These are phyloP conservation scores for Megaleporinus macrocephalus DNA, from an alignment of 2,113 vertebrate genomes.

Conservation along the genomic window DNA sequence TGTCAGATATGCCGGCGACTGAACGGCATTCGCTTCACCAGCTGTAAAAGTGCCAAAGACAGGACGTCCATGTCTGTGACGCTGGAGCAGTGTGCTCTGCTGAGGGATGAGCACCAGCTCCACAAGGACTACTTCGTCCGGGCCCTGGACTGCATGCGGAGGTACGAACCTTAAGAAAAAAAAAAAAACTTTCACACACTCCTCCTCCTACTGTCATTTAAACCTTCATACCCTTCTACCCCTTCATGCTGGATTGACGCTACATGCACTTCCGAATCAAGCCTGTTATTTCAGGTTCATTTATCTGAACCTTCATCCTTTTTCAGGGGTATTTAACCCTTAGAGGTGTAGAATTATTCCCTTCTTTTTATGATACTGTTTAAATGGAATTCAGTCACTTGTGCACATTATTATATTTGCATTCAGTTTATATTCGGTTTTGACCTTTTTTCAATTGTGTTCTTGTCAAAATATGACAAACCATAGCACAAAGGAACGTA, in stretches of 20 bases:
- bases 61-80: constrained; percentile 98
- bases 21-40: constrained; percentile 96
- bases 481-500: too few species aligned
- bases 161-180: constrained; percentile 77
- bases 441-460: too few species aligned
- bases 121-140: constrained; percentile 94
- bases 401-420: too few species aligned
- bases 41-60: constrained; percentile 99
- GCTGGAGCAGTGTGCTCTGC: constrained; percentile 91
- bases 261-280: neutral
- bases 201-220: neutral
- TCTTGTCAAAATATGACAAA: too few species aligned
- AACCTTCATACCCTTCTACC: neutral
- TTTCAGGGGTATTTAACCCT: neutral
- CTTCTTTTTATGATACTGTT: neutral
- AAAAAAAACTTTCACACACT: neutral
- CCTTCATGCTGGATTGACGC: neutral
- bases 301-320: neutral
- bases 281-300: neutral
- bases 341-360: neutral
- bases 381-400: neutral
- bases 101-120: constrained; percentile 94
- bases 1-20: constrained; percentile 93
- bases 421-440: too few species aligned
- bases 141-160: constrained; percentile 96